Evolutionary conservation across 2,888 invertebrate genomes (phyloP).

Genomic region (Sepiola atlantica): DNA sequence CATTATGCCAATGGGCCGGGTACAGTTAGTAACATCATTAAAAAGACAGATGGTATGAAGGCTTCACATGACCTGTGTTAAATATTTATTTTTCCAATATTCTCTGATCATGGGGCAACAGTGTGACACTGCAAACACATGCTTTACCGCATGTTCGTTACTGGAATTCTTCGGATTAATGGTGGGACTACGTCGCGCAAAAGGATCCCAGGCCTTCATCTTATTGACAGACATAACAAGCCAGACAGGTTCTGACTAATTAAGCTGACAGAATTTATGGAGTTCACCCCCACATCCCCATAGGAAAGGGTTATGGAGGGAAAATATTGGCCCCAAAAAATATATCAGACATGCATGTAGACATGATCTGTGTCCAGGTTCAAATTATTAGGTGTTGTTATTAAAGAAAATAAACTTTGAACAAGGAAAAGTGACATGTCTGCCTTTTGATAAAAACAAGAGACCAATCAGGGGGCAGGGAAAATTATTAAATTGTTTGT

Average conservation of each 20-base stretch:
- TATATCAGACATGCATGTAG: background rate
- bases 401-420: background rate
- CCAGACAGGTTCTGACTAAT: background rate
- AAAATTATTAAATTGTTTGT: background rate
- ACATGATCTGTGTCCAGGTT: background rate
- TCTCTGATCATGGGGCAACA: background rate
- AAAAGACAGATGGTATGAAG: background rate
- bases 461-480: background rate
- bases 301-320: too few species aligned
- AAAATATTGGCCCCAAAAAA: background rate
- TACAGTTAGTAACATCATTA: background rate
- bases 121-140: background rate
- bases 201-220: background rate
- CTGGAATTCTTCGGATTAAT: background rate
- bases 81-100: conserved; percentile 8
- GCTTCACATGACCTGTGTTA: background rate
- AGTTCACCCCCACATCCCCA: too few species aligned
- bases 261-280: background rate
- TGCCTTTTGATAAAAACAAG: background rate
- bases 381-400: background rate
- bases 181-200: background rate
- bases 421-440: background rate
- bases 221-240: background rate
- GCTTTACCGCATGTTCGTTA: background rate
- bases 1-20: too few species aligned